Conservation (phyloP, 2,888 invertebrate species). For the Drosophila melanocephala region DNA sequence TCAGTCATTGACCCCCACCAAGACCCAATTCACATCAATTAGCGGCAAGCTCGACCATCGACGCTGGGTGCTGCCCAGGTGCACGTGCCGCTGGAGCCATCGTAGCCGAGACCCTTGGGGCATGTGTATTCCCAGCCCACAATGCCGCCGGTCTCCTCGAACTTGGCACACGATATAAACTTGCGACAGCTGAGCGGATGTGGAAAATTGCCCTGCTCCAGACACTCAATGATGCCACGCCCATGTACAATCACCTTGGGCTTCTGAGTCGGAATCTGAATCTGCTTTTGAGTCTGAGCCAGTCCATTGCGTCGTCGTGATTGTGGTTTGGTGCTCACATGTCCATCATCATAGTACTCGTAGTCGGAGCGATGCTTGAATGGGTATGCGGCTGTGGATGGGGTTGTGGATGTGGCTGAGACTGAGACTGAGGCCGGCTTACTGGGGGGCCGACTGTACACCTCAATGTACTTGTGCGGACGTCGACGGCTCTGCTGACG, state of each 20-base stretch:
- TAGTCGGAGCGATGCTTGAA: constrained; percentile 85
- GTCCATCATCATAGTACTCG: constrained; percentile 90
- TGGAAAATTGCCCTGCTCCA: constrained; percentile 96
- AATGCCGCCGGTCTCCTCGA: constrained; percentile 92
- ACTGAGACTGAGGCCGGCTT: constrained; percentile 33
- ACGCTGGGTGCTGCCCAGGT: constrained; percentile 90
- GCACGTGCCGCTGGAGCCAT: constrained; percentile 95
- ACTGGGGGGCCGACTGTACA: constrained; percentile 81
- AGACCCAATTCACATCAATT: constrained; percentile 81
- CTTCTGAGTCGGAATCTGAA: constrained; percentile 63
- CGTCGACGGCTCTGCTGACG: constrained; percentile 79
- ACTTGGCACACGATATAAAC: constrained; percentile 95
- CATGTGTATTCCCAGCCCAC: constrained; percentile 96
- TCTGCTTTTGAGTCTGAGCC: constrained; percentile 1
- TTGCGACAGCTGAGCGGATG: constrained; percentile 96
- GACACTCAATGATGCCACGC: constrained; percentile 92
- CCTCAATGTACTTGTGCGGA: constrained; percentile 80
- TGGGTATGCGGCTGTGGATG: constrained; percentile 36
- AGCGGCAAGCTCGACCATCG: constrained; percentile 90
- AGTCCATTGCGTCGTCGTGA: constrained; percentile 27
- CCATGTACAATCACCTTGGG: constrained; percentile 87
- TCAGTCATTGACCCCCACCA: constrained; percentile 60
- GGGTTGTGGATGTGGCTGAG: constrained; percentile 33
- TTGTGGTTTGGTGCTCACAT: constrained; percentile 85
- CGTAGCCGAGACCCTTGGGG: constrained; percentile 93